These are phyloP conservation scores for Pterophyllum scalare DNA, from an alignment of 2,113 vertebrate genomes.

Conservation along the genomic window DNA sequence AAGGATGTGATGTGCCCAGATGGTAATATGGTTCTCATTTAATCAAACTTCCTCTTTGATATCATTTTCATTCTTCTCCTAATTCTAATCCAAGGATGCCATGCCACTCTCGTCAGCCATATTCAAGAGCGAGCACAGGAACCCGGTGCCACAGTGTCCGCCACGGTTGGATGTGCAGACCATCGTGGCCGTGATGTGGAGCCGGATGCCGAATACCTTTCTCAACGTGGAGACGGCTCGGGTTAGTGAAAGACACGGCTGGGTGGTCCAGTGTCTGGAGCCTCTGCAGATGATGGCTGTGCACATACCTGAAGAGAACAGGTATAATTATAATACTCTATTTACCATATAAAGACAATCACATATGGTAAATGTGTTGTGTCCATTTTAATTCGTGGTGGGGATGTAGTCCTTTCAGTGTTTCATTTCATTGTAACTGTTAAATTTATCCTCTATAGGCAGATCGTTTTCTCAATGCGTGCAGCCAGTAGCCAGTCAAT, in stretches of 20 bases:
- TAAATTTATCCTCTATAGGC: neutral
- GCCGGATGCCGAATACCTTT: constrained; percentile 94
- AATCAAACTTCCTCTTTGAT: neutral
- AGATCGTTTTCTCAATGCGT: neutral
- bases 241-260: constrained; percentile 95
- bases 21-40: neutral
- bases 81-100: constrained; percentile 82
- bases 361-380: neutral
- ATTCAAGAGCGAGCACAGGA: constrained; percentile 94
- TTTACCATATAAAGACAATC: neutral
- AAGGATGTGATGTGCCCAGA: neutral
- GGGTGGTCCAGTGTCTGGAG: constrained; percentile 93
- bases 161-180: constrained; percentile 93
- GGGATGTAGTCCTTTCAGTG: neutral
- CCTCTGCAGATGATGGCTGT: constrained; percentile 96
- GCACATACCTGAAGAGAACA: constrained; percentile 96
- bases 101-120: constrained; percentile 97
- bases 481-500: neutral
- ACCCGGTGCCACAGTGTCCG: constrained; percentile 93
- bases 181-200: constrained; percentile 94
- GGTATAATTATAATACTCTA: constrained; percentile 66
- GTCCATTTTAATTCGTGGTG: neutral
- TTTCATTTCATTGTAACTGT: neutral
- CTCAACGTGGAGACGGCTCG: constrained; percentile 91
- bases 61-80: neutral